Evolutionary conservation across 35 echinoderm and acorn worm genomes (phyloP), one percentile per base, ranked within the genome.

Genomic region (Stichopus chloronotus): DNA sequence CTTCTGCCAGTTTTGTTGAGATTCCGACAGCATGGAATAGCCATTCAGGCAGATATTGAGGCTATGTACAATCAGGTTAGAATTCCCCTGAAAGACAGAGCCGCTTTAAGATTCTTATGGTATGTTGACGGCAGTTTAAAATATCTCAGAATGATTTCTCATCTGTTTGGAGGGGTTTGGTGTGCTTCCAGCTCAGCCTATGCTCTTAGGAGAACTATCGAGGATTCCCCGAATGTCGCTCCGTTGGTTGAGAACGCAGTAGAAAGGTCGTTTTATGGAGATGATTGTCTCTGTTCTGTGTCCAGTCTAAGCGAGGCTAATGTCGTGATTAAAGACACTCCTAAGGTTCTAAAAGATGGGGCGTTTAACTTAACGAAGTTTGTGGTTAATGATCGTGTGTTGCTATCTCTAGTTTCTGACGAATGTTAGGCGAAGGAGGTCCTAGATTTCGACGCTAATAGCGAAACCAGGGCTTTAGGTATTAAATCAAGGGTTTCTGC

Each of bases 51-150:
- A 8, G 76, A 78, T 52, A 78, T 78, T 7, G 76, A 78, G 76
- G 76, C 76, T 19, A 52, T 78, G 19, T 63, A 58, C 56, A 21
- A 60, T 56, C 56, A 96, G 88, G 59, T 96, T 11, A 55, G 79
- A 19, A 90, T 92, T 0, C 17, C 59, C 4, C 61, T 76, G 4
- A 20, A 77, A 17, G 83, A 94, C 78, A 68, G 12, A 53, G 90
- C 93, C 21, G 17, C 79, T 5, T 52, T 96, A 55, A 83, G 92
- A 78, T 96, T 96, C 60, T 90, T 96, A 8, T 97, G 95, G 96
- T 95, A 94, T 93, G 11, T 81, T 43, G 65, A 86, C 78, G 93
- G 91, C 9, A 59, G 93, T 52, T 2, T 57, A 54, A 25, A 59
- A 22, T 24, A 82, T 30, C 68, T 5, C 3, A 13, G 77, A 52